Evolutionary conservation across 37 sponge, comb jelly and placozoan species (phyloP).

Genomic region (Lycopodina hypogea): DNA sequence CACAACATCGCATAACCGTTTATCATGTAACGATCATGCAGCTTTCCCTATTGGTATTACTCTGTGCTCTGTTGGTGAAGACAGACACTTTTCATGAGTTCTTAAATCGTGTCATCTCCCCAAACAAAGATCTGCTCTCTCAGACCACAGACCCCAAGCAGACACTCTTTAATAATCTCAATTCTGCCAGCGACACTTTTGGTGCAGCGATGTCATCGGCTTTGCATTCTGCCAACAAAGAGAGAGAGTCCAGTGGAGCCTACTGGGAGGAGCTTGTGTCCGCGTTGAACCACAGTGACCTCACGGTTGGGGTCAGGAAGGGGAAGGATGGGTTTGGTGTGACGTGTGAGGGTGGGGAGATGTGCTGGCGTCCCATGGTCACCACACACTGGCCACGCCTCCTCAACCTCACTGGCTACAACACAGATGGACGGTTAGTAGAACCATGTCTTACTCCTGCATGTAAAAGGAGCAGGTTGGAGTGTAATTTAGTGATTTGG

Average conservation of each 20-base stretch:
- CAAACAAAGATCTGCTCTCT: background rate
- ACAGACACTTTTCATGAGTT: slow-evolving; percentile 18
- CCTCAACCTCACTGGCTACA: slow-evolving; percentile 27
- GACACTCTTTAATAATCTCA: background rate
- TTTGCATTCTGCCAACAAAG: no score
- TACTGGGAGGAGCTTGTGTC: slow-evolving; percentile 3
- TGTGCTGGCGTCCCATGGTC: slow-evolving; percentile 79
- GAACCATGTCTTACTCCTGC: no score
- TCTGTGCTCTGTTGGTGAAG: slow-evolving; percentile 2
- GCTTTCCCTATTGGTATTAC: slow-evolving; percentile 18
- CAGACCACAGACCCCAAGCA: background rate
- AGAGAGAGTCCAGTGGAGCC: background rate
- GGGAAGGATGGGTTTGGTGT: slow-evolving; percentile 24
- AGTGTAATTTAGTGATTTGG: no score
- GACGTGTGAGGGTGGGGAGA: slow-evolving; percentile 41
- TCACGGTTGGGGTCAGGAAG: background rate
- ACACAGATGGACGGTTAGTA: slow-evolving; percentile 33
- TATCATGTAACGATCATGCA: no score
- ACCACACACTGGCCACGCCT: slow-evolving; percentile 76
- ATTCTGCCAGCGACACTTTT: background rate
- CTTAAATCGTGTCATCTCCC: background rate
- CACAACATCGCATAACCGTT: no score
- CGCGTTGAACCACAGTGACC: background rate
- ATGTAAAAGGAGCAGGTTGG: no score
- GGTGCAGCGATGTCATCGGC: background rate